Evolutionary conservation across 2,113 vertebrate species (phyloP).

Genomic region (Ardeotis arabs): DNA sequence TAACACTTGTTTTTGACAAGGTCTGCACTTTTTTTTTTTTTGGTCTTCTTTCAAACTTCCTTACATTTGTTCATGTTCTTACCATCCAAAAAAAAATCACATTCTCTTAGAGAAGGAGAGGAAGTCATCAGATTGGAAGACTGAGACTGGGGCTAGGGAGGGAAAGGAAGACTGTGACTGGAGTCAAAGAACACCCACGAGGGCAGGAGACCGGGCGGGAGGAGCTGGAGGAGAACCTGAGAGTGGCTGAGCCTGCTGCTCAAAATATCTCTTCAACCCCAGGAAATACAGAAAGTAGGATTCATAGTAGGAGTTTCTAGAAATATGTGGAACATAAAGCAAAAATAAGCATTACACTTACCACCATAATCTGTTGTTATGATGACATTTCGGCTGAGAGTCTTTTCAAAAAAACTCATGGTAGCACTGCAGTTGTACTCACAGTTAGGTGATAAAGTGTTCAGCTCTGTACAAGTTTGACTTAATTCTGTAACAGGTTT

Average conservation of each 20-base stretch:
- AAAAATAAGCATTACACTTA: conserved; percentile 66
- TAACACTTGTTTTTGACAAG: neutral
- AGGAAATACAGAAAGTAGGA: neutral
- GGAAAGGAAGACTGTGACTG: neutral
- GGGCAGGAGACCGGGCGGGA: neutral
- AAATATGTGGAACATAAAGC: neutral
- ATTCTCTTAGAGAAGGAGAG: neutral
- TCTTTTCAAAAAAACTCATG: rapidly evolving
- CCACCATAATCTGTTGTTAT: conserved; percentile 54
- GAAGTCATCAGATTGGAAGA: neutral
- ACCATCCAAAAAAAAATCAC: neutral
- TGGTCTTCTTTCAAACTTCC: neutral
- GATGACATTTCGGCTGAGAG: rapidly evolving
- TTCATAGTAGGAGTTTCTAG: neutral
- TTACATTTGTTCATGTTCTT: neutral
- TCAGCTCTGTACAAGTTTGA: rapidly evolving
- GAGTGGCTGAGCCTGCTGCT: neutral
- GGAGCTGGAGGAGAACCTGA: neutral
- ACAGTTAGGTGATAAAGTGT: rapidly evolving
- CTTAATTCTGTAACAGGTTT: rapidly evolving
- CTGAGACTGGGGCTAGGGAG: neutral
- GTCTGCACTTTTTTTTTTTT: neutral
- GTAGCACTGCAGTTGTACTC: neutral
- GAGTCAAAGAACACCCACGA: neutral
- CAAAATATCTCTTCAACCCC: neutral